Conservation (phyloP, 2,797 vertebrate species). For the Molothrus ater region DNA sequence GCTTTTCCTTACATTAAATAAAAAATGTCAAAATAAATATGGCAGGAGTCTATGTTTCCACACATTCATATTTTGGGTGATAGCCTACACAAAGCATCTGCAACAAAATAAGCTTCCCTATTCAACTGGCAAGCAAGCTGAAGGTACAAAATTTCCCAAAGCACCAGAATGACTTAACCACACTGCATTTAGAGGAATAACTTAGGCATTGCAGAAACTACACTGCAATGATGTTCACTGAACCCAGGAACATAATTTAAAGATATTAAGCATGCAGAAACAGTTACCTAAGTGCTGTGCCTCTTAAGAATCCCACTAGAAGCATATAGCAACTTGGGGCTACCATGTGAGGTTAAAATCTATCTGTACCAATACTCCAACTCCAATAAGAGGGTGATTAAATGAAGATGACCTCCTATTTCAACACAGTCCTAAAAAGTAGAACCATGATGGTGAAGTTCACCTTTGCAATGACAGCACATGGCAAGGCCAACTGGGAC, state of each 20-base stretch:
- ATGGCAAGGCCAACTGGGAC: background rate
- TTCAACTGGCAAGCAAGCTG: background rate
- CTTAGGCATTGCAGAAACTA: background rate
- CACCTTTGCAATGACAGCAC: background rate
- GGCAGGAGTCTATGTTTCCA: background rate
- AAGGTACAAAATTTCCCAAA: background rate
- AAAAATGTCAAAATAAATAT: constrained; percentile 12
- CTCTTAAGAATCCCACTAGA: background rate
- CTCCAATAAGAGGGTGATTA: background rate
- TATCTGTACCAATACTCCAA: background rate
- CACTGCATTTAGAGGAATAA: background rate
- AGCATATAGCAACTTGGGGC: background rate
- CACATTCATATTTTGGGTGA: constrained; percentile 1
- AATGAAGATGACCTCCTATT: background rate
- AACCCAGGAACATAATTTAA: background rate
- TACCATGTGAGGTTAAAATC: background rate
- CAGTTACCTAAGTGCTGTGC: background rate
- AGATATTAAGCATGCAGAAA: background rate
- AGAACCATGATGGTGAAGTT: background rate
- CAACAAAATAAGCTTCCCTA: background rate
- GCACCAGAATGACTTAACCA: background rate
- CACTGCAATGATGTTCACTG: background rate
- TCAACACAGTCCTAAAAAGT: background rate
- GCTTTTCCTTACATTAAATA: background rate
- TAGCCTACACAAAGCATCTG: constrained; percentile 9